Evolutionary conservation across 1,140 invertebrate species (phyloP), one percentile per base, ranked within the genome.

Genomic region (Bombus superbus): DNA sequence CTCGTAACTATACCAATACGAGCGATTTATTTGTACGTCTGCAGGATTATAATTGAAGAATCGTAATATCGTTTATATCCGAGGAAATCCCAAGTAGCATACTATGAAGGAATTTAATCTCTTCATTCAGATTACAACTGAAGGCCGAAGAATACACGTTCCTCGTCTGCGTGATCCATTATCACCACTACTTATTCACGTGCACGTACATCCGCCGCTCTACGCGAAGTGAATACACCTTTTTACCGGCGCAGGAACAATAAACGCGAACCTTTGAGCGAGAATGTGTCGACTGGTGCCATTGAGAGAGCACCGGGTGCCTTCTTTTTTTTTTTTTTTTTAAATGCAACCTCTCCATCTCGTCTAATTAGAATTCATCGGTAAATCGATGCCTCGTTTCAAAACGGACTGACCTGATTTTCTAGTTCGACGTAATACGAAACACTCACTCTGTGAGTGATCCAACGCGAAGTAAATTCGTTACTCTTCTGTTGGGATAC

Each of bases 341-440:
- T 59, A 62, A 80, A 85, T 25, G 42, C 18, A 62, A n/a, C 35
- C 32, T 32, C n/a, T 84, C 83, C 83, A 85, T 85, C 83, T 53
- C 68, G 83, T 72, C 83, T 85, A 85, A 85, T 85, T 85, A 85
- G 83, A 85, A 85, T 85, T 85, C 77, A 80, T 85, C 76, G 83
- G 83, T 72, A 71, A 85, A 85, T 85, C 76, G 83, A 85, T 85
- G 83, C 71, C 71, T 62, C 76, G 53, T 47, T 47, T 53, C 68
- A 2, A 42, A n/a, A 3, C 47, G 18, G 11, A 25, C 57, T 72
- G 83, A 85, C 83, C 83, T 42, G 68, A 57, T 85, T 83, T 78
- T 66, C 15, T 15, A 68, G 15, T 53, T 80, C 42, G 32, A 38
- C 53, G 32, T 35, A 42, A 73, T 73, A 35, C 74, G 40, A 76